Conservation (phyloP, 2,797 vertebrate species). For the Podarcis lilfordi region DNA sequence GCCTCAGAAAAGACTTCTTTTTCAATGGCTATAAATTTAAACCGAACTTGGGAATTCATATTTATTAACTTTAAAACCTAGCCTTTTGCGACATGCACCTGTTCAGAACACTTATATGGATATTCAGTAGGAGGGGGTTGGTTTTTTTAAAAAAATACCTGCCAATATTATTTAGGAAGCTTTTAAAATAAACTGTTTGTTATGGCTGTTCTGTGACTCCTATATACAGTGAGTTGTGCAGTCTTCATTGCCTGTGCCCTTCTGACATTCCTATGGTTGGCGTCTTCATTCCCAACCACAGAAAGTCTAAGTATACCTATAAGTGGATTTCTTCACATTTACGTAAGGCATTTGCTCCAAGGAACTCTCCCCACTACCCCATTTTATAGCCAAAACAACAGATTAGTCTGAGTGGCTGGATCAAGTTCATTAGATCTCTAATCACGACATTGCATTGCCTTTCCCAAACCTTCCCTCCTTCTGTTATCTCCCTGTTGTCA, state of each 20-base stretch:
- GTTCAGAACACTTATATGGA: background rate
- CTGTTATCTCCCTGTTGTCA: background rate
- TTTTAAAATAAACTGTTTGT: background rate
- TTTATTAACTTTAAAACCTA: constrained; percentile 9
- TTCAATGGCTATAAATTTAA: background rate
- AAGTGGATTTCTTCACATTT: no score
- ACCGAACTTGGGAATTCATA: background rate
- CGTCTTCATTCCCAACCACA: background rate
- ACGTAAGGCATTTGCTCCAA: no score
- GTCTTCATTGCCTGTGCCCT: background rate
- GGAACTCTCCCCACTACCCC: no score
- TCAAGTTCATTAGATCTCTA: no score
- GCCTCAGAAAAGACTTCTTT: background rate
- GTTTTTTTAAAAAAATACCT: background rate
- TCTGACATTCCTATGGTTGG: no score
- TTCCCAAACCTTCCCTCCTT: background rate
- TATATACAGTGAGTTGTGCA: background rate
- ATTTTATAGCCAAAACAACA: no score
- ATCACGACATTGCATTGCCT: background rate
- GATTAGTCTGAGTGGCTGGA: no score
- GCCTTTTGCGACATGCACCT: background rate
- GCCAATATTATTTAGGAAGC: background rate
- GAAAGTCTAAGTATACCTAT: background rate
- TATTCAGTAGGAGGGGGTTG: background rate
- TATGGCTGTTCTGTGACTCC: background rate